These are phyloP conservation scores for Drosophila punjabiensis DNA, from an alignment of 1,140 invertebrate genomes.

Conservation along the genomic window DNA sequence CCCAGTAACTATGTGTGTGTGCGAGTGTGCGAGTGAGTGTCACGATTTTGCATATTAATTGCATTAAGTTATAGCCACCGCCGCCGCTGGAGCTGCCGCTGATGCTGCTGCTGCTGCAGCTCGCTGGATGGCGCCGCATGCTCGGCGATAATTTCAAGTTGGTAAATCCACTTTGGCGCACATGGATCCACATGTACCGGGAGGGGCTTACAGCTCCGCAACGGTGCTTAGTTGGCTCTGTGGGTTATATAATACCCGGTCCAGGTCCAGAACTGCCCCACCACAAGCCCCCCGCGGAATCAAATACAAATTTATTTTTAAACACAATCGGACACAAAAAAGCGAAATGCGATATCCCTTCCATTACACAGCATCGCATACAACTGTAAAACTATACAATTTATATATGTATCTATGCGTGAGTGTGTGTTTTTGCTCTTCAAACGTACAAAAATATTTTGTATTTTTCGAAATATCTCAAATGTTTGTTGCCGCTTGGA, in stretches of 20 bases:
- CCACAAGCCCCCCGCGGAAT: conserved; percentile 21
- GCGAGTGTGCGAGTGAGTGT: conserved; percentile 51
- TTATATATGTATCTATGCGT: conserved; percentile 13
- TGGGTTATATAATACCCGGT: conserved; percentile 24
- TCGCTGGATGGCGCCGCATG: conserved; percentile 70
- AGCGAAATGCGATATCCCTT: conserved; percentile 49
- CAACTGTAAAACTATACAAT: conserved; percentile 22
- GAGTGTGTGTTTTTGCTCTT: conserved; percentile 29
- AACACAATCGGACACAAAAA: conserved; percentile 32
- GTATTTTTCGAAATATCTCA: conserved; percentile 49
- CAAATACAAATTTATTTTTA: conserved; percentile 47
- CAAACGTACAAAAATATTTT: conserved; percentile 35
- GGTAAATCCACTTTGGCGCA: conserved; percentile 82
- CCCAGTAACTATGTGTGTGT: background rate
- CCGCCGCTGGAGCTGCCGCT: conserved; percentile 8
- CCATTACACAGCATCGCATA: conserved; percentile 29
- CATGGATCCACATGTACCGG: conserved; percentile 71
- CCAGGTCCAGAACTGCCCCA: background rate
- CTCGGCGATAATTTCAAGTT: conserved; percentile 80
- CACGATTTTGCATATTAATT: conserved; percentile 85
- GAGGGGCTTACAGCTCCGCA: conserved; percentile 58
- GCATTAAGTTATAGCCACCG: conserved; percentile 82
- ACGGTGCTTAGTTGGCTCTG: conserved; percentile 68
- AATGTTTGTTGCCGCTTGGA: conserved; percentile 59
- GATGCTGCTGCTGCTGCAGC: conserved; percentile 4